Evolutionary conservation across 2,797 vertebrate genomes (phyloP).

Genomic region (Taeniopygia guttata): DNA sequence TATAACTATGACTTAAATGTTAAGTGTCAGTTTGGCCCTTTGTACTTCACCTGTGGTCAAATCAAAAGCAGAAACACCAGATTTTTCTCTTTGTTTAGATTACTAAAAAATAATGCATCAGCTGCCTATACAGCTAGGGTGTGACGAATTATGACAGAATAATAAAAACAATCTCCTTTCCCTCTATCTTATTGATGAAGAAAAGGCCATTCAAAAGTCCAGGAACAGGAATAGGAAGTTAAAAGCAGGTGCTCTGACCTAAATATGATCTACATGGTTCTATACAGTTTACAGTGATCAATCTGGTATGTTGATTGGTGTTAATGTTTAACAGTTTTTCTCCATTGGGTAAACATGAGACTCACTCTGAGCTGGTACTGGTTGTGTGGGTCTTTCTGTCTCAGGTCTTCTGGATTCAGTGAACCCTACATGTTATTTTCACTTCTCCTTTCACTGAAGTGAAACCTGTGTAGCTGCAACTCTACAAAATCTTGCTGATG

Average conservation of each 20-base stretch:
- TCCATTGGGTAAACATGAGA: background rate
- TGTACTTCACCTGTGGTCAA: conserved; percentile 24
- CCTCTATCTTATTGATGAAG: background rate
- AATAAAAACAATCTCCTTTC: background rate
- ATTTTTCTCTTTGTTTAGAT: conserved; percentile 6
- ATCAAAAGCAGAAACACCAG: conserved; percentile 16
- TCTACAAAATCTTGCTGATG: background rate
- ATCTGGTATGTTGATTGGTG: background rate
- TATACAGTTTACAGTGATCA: background rate
- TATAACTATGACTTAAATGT: conserved; percentile 52
- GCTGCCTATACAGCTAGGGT: background rate
- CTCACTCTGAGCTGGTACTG: background rate
- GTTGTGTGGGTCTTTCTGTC: background rate
- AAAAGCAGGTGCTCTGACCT: background rate
- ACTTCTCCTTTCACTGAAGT: background rate
- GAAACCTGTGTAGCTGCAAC: background rate
- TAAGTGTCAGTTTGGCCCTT: conserved; percentile 28
- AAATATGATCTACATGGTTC: background rate
- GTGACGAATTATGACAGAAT: background rate
- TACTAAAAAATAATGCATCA: conserved; percentile 14
- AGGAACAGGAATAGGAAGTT: background rate
- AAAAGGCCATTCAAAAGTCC: background rate
- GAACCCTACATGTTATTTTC: background rate
- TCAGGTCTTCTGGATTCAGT: background rate
- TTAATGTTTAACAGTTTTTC: conserved; percentile 10